Evolutionary conservation across 2,113 vertebrate genomes (phyloP), one percentile per base, ranked within the genome.

Genomic region (Peucedramus taeniatus): DNA sequence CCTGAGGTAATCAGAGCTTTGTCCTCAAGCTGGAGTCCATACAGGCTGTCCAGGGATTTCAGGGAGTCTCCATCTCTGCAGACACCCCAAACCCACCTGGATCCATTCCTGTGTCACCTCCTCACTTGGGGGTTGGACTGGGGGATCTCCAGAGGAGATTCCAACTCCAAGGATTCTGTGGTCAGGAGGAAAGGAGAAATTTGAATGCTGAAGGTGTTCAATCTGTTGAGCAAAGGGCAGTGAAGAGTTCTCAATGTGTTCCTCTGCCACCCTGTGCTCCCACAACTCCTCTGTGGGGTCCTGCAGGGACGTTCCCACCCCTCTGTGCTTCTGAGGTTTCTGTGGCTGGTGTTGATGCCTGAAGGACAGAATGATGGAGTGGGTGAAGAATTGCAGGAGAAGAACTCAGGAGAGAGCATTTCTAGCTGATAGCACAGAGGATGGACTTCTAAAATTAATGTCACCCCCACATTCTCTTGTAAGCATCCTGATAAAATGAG

Each of bases 181-280:
- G 7, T 37, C 3, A 7, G 27, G 10, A 26, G 6, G 24, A n/a
- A 82, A 15, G 11, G 3, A 44, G 47, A 49, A n/a, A 61, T 30
- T 4, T 15, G 15, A 35, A 5, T 30, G n/a, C 30, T 61, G 13
- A 27, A 74, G 15, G 1, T 22, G 30, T 9, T 61, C 22, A 12
- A 3, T 15, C 17, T 22, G 2, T 23, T 37, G 83, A 24, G 10
- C 8, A 63, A 66, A 37, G 35, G 16, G 31, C 11, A 44, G 2
- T 13, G 31, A 42, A 26, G 30, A 6, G 10, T 21, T 12, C 37
- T 65, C 47, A 30, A 2, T 0, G 0, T 13, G 7, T 56, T 81
- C 2, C 0, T 17, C 22, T 56, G 7, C 5, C 27, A 11, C 26
- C 26, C 0, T 0, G 3, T 13, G 13, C 30, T 69, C 33, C 49